Evolutionary conservation across 2,113 vertebrate species (phyloP).

Genomic region (Burhinus oedicnemus): DNA sequence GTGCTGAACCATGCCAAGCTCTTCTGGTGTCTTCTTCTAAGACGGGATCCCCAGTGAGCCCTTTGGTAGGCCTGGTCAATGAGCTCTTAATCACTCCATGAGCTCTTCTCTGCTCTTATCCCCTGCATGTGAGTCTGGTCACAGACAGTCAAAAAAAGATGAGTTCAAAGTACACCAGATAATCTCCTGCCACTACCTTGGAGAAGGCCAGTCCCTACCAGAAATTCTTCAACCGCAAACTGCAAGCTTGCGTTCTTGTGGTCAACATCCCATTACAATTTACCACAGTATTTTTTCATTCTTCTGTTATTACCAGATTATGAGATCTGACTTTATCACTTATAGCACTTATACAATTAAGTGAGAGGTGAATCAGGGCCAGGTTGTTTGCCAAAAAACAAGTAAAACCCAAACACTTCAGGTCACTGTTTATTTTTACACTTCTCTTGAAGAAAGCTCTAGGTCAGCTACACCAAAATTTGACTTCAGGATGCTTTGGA

Average conservation of each 20-base stretch:
- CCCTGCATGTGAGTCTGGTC: fast-evolving
- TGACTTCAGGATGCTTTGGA: neutral
- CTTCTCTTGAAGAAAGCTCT: conserved; percentile 40
- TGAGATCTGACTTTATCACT: conserved; percentile 28
- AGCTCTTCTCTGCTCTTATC: neutral
- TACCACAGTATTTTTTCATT: conserved; percentile 5
- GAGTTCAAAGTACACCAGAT: neutral
- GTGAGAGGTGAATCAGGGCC: conserved; percentile 46
- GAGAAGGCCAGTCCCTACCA: neutral
- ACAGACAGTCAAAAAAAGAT: neutral
- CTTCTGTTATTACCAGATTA: conserved; percentile 60
- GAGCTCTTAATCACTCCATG: neutral
- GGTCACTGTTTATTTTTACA: conserved; percentile 56
- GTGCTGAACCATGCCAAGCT: neutral
- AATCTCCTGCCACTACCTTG: neutral
- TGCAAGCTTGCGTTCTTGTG: neutral
- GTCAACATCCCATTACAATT: neutral
- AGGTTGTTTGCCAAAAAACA: conserved; percentile 56
- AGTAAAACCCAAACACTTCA: conserved; percentile 46
- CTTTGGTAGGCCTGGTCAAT: neutral
- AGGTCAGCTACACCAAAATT: neutral
- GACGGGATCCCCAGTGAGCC: neutral
- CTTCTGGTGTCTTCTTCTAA: neutral
- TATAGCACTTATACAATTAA: conserved; percentile 50
- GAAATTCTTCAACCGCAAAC: neutral